These are phyloP conservation scores for Agrilus mali DNA, from an alignment of 2,888 invertebrate species.

Conservation along the genomic window DNA sequence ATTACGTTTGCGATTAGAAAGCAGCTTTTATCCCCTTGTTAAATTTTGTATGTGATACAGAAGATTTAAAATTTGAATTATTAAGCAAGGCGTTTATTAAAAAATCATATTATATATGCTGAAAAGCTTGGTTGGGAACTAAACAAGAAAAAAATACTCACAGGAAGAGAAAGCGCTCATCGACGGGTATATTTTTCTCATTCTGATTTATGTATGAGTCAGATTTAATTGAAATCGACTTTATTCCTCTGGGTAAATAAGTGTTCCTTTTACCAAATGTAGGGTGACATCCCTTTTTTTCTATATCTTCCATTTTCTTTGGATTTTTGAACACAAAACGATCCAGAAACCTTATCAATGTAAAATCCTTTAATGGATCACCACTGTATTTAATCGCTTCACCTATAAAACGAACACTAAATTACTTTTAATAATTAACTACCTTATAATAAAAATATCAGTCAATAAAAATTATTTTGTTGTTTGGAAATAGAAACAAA, in stretches of 20 bases:
- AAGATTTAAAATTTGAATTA: too few species aligned
- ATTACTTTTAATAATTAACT: constrained; percentile 1
- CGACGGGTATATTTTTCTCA: constrained; percentile 69
- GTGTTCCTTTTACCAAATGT: constrained; percentile 52
- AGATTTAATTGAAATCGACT: constrained; percentile 61
- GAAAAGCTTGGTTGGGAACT: too few species aligned
- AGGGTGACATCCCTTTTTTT: constrained; percentile 45
- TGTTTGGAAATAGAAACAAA: neutral
- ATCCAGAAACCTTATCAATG: constrained; percentile 81
- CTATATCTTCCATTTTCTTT: constrained; percentile 47
- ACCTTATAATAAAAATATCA: neutral
- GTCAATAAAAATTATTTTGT: neutral
- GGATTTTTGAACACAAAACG: constrained; percentile 94
- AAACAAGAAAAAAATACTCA: constrained; percentile 17
- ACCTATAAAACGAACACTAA: constrained; percentile 34
- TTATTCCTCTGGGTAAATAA: constrained; percentile 57
- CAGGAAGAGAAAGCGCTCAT: constrained; percentile 71
- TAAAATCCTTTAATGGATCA: constrained; percentile 89
- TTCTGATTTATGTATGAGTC: constrained; percentile 54
- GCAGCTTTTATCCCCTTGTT: too few species aligned
- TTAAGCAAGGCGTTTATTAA: too few species aligned
- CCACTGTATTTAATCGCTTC: constrained; percentile 74
- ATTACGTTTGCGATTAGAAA: too few species aligned
- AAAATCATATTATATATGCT: too few species aligned
- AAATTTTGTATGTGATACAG: too few species aligned